Evolutionary conservation across 2,888 invertebrate species (phyloP), one percentile per base, ranked within the genome.

Genomic region (Salpingus planirostris): DNA sequence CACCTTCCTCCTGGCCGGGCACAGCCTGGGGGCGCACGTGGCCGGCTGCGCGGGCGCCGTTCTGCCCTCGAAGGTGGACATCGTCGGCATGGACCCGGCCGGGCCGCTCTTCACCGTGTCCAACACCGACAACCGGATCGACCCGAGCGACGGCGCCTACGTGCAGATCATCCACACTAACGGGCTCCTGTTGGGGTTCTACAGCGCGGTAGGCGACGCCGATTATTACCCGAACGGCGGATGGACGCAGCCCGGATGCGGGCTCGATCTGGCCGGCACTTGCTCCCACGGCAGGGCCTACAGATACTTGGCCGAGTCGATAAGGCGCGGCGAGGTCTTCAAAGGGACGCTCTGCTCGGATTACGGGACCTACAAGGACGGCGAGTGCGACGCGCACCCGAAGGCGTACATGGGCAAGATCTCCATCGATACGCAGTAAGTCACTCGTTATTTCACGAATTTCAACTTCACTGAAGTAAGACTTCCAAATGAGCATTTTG

Each of bases 281-380:
- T 39, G 42, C 13, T 42, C 42, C 2, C 39, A 42, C 15, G 15
- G 44, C 2, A 55, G 69, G 23, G 53, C 70, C 1, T 62, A 62
- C 27, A 13, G 47, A 13, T 68, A 64, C 40, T 69, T 60, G 33
- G 60, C 63, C 2, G 70, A 71, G 52, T 61, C 69, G 0, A 46
- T 70, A n/a, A 23, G 14, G 14, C 11, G 11, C 18, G 11, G 8
- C n/a, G 10, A 11, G 8, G 18, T 11, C 10, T 27, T 27, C 10
- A 8, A 11, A 5, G 27, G 15, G 11, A 27, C 15, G 10, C 12
- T 10, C 2, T 27, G 27, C 4, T 8, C 3, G 10, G 18, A 15
- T 15, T 27, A 27, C 11, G 11, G 6, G 10, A 11, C 6, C 11
- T 27, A 2, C 11, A 11, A 15, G 10, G 11, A 3, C 6, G 27